A percentile compares a stretch with the other conserved stretches of the same genome.
These are phyloP conservation scores for Diploscapter pachys DNA, from an alignment of 1,140 invertebrate genomes.

Conservation along the genomic window DNA sequence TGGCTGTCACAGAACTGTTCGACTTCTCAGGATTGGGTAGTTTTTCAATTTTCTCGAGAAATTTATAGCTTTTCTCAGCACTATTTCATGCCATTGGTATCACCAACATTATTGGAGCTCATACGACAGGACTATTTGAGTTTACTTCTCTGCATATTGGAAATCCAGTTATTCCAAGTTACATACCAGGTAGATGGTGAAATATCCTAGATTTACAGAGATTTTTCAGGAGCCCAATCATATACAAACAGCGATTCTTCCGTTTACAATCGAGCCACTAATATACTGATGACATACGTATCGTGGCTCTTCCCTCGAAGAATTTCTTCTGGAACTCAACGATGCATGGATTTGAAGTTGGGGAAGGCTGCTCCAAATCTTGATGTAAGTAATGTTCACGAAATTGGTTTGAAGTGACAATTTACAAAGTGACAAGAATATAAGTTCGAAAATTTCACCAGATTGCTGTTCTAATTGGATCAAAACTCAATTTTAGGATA, in stretches of 20 bases:
- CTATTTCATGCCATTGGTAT: slow-evolving; percentile 1
- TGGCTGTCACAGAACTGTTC: slow-evolving; percentile 18
- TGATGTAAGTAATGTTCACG: background rate
- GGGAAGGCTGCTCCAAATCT: background rate
- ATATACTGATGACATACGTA: no score
- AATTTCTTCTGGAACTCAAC: no score
- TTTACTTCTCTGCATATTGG: background rate
- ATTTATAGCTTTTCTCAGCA: background rate
- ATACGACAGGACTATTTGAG: slow-evolving; percentile 4
- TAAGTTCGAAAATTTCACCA: background rate
- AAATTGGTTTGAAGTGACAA: background rate
- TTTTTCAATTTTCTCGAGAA: background rate
- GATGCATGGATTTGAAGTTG: no score
- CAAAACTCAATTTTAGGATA: background rate
- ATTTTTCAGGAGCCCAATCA: no score
- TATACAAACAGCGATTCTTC: no score
- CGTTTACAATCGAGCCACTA: no score
- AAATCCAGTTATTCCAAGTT: background rate
- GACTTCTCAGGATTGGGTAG: slow-evolving; percentile 21
- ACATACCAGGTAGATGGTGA: background rate
- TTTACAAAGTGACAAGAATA: background rate
- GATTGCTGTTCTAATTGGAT: no score
- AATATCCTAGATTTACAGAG: background rate
- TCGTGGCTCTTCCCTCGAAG: no score
- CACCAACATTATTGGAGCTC: slow-evolving; percentile 5